phyloP scores from a whole-genome alignment of 2,888 invertebrate species.

The Neoascia interrupta region DNA sequence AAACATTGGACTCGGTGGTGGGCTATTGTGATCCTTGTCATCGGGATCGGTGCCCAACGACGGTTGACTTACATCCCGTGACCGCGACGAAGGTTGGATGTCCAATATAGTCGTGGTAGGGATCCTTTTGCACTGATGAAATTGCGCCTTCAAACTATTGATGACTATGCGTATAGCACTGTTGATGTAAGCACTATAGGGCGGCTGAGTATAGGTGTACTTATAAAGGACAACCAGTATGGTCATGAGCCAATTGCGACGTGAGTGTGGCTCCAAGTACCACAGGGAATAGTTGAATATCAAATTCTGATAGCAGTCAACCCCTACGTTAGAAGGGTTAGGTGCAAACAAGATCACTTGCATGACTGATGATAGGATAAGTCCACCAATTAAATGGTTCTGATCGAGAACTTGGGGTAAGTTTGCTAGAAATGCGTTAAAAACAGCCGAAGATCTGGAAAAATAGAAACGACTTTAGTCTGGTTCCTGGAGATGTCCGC shows the following conservation, averaged over 20 bases:
- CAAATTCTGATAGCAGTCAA: conserved; percentile 83
- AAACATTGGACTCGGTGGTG: conserved; percentile 84
- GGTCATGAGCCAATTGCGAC: conserved; percentile 96
- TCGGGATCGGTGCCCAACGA: conserved; percentile 86
- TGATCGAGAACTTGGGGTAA: conserved; percentile 96
- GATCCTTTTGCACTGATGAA: conserved; percentile 93
- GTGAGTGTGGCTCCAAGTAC: conserved; percentile 90
- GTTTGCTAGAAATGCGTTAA: conserved; percentile 96
- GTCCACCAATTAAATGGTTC: conserved; percentile 95
- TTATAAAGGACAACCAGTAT: conserved; percentile 96
- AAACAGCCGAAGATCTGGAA: conserved; percentile 92
- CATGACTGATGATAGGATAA: conserved; percentile 91
- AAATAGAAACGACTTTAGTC: conserved; percentile 16
- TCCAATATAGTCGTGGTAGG: conserved; percentile 90
- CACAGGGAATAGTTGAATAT: conserved; percentile 89
- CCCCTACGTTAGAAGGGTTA: conserved; percentile 84
- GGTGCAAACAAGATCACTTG: conserved; percentile 90
- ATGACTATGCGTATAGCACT: conserved; percentile 92
- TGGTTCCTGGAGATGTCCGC: background rate
- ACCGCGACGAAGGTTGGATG: conserved; percentile 82
- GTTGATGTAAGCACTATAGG: conserved; percentile 86
- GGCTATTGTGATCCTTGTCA: conserved; percentile 81
- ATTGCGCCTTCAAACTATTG: conserved; percentile 94
- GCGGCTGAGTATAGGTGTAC: conserved; percentile 88
- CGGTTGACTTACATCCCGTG: conserved; percentile 86